Evolutionary conservation across 2,113 vertebrate species (phyloP), one percentile per base, ranked within the genome.

Genomic region (Sarotherodon lohbergeri): DNA sequence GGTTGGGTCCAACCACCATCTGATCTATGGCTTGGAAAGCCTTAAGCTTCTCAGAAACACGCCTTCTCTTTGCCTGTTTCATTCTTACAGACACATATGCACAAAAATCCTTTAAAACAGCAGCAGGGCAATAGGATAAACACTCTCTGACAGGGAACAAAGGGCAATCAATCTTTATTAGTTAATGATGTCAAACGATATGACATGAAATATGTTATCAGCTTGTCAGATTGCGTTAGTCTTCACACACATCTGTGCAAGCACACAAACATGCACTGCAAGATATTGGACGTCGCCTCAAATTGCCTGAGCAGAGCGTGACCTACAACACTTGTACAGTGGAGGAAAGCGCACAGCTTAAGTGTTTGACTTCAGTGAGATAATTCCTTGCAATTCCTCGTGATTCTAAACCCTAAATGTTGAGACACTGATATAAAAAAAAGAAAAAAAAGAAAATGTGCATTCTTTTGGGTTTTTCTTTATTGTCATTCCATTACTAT

Each of bases 1-100:
- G 88, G 85, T 19, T 97, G 96, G 95, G 83, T 96, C 32, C 95
- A 97, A 92, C 95, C 95, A 36, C 90, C 93, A 56, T 97, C 95
- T 43, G 89, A 95, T 59, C 88, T 97, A 13, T 97, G 95, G 94
- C 86, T 86, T 14, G 92, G 91, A 89, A 95, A 92, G 79, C 81
- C 85, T 29, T 96, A 83, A 96, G 50, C 34, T 27, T 66, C 32
- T 34, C 24, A 29, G 71, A 59, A 86, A 78, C 41, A 36, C 50
- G 16, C 22, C 22, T 59, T 32, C 68, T 57, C 16, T 84, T 29
- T 54, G 4, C 6, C 14, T 43, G 0, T 81, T 11, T 86, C 39
- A 68, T 39, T 41, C 29, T n/a, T 13, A 19, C n/a, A 46, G 27
- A 36, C 41, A 19, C 34, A 56, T 16, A 83, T 39, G 73, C 55